Conservation (phyloP, 2,888 invertebrate genomes). For the Athalia rosae region DNA sequence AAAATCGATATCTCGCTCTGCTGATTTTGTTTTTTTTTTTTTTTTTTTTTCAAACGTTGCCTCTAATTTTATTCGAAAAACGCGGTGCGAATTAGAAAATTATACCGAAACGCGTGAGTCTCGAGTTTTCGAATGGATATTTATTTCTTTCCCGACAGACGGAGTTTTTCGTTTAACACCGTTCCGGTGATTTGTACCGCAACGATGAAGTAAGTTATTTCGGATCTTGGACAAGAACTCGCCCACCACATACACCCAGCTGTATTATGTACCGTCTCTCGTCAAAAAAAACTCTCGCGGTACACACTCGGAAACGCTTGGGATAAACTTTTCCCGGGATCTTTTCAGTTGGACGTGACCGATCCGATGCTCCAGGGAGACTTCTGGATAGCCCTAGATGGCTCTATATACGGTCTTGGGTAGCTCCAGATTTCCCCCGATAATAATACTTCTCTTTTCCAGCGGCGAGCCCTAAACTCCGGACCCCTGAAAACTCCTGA, state of each 20-base stretch:
- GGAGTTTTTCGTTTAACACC: constrained; percentile 28
- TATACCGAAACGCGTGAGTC: not conserved
- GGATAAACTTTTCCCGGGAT: constrained; percentile 65
- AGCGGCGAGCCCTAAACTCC: not conserved
- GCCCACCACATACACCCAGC: not conserved
- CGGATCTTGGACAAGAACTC: constrained; percentile 16
- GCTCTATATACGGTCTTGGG: constrained; percentile 50
- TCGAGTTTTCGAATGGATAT: constrained; percentile 9
- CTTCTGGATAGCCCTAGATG: constrained; percentile 47
- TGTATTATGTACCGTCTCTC: constrained; percentile 31
- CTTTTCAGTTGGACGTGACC: constrained; percentile 75
- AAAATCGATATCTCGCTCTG: constrained; percentile 16
- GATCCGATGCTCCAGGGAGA: constrained; percentile 76
- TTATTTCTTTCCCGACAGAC: constrained; percentile 1
- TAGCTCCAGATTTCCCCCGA: constrained; percentile 76
- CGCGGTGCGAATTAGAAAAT: not conserved
- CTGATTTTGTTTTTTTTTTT: too few species aligned
- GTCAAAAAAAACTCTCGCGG: constrained; percentile 48
- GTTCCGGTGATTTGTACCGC: constrained; percentile 51
- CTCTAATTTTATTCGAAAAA: not conserved
- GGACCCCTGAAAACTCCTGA: not conserved
- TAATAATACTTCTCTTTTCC: constrained; percentile 77
- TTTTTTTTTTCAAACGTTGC: too few species aligned
- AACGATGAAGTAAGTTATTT: constrained; percentile 51
- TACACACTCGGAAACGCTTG: constrained; percentile 43